These are phyloP conservation scores for Coendou prehensilis DNA, from an alignment of 2,797 vertebrate genomes.

Conservation along the genomic window DNA sequence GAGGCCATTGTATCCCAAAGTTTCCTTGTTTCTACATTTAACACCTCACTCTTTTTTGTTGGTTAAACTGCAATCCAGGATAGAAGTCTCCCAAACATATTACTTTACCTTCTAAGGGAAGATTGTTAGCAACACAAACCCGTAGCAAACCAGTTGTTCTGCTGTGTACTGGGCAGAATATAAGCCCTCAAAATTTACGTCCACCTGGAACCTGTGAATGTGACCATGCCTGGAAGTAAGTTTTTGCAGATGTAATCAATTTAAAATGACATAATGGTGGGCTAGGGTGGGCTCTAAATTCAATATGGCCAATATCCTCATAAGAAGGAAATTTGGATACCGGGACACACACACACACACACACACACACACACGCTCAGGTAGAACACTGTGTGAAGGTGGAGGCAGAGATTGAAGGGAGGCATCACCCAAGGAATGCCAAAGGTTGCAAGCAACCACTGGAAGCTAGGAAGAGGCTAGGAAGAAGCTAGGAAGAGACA, in stretches of 20 bases:
- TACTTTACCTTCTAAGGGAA: conserved; percentile 40
- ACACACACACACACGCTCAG: not conserved
- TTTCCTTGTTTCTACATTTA: not conserved
- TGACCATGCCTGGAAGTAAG: not conserved
- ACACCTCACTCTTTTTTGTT: not conserved
- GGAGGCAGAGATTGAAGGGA: not conserved
- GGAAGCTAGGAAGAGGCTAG: not conserved
- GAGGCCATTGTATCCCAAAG: not conserved
- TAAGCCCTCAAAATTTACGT: not conserved
- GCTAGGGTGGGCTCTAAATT: not conserved
- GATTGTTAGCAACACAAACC: not conserved
- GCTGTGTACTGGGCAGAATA: not conserved
- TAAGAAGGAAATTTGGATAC: not conserved
- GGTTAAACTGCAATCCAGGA: not conserved
- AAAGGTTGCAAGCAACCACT: not conserved
- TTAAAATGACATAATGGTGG: not conserved
- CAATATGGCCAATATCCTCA: not conserved
- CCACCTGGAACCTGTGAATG: not conserved
- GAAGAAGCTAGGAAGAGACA: not conserved
- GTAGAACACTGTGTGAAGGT: not conserved
- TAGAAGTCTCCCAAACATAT: not conserved
- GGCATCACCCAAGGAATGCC: not conserved
- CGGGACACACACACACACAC: not conserved
- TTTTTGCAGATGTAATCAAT: not conserved
- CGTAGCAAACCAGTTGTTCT: not conserved